Percentiles rank a stretch among this genome's conserved stretches.
These are phyloP conservation scores for Sthenelais limicola DNA, from an alignment of 2,888 invertebrate species.

Conservation along the genomic window DNA sequence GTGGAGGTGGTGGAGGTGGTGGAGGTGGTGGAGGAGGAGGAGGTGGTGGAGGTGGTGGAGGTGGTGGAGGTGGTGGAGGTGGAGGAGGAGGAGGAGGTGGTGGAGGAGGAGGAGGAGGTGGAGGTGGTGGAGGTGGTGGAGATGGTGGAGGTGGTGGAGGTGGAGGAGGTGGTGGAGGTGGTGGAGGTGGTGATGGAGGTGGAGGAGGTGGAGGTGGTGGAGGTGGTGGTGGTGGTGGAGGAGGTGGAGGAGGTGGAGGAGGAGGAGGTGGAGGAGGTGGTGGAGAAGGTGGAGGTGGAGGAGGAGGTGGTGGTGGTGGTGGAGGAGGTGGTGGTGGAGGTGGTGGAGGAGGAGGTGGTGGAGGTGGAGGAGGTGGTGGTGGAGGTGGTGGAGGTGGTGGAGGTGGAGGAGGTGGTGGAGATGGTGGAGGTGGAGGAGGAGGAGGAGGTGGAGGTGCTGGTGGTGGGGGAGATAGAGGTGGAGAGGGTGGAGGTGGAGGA, in stretches of 20 bases:
- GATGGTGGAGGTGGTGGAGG: constrained; percentile 33
- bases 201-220: constrained; percentile 15
- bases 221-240: not conserved
- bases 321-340: not conserved
- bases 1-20: constrained; percentile 1
- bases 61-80: constrained; percentile 2
- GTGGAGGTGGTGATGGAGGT: not conserved
- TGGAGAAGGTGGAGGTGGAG: not conserved
- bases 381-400: not conserved
- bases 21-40: not conserved
- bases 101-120: constrained; percentile 36
- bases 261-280: too few species aligned
- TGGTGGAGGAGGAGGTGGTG: constrained; percentile 9
- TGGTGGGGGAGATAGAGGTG: too few species aligned
- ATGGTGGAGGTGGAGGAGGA: not conserved
- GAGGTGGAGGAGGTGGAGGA: not conserved
- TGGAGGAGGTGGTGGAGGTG: constrained; percentile 1
- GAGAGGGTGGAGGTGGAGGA: too few species aligned
- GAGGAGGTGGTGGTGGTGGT: not conserved
- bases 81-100: constrained; percentile 41
- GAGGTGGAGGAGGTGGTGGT: not conserved
- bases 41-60: constrained; percentile 3
- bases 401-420: not conserved
- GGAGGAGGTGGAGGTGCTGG: too few species aligned
- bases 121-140: too few species aligned